These are phyloP conservation scores for Sepioteuthis lessoniana DNA, from an alignment of 2,888 invertebrate species.

Conservation along the genomic window DNA sequence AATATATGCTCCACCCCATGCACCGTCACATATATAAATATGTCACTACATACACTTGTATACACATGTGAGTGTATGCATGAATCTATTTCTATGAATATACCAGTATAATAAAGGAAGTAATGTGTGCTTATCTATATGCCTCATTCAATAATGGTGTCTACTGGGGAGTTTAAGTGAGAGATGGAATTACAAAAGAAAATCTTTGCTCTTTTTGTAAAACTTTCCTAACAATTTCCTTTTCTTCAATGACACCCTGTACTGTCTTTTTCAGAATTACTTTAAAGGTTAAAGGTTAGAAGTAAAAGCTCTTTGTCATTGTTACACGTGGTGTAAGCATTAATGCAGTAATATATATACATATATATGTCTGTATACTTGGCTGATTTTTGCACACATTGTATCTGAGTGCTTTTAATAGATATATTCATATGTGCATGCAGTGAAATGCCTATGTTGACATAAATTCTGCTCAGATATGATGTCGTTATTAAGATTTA, in stretches of 20 bases:
- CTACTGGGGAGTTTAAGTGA: not conserved
- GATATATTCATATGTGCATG: not conserved
- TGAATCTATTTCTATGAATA: not conserved
- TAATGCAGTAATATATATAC: not conserved
- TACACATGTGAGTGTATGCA: not conserved
- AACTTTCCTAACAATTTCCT: not conserved
- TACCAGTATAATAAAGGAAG: too few relatives aligned
- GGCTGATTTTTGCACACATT: not conserved
- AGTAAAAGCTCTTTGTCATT: not conserved
- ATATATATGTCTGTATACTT: not conserved
- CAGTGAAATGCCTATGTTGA: not conserved
- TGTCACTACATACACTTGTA: not conserved
- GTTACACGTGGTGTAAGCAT: not conserved
- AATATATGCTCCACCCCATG: too few relatives aligned
- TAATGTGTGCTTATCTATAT: not conserved
- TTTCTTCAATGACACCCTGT: not conserved
- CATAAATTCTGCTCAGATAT: not conserved
- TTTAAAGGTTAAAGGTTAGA: not conserved
- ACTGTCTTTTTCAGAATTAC: not conserved
- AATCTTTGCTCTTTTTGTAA: conserved; percentile 23
- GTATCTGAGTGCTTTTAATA: not conserved
- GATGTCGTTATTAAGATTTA: not conserved
- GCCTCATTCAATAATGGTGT: not conserved
- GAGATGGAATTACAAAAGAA: not conserved
- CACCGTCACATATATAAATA: not conserved